A percentile compares a stretch with the other conserved stretches of the same genome.
phyloP scores from a whole-genome alignment of 2,888 invertebrate species.

The Drosophila subquinaria region DNA sequence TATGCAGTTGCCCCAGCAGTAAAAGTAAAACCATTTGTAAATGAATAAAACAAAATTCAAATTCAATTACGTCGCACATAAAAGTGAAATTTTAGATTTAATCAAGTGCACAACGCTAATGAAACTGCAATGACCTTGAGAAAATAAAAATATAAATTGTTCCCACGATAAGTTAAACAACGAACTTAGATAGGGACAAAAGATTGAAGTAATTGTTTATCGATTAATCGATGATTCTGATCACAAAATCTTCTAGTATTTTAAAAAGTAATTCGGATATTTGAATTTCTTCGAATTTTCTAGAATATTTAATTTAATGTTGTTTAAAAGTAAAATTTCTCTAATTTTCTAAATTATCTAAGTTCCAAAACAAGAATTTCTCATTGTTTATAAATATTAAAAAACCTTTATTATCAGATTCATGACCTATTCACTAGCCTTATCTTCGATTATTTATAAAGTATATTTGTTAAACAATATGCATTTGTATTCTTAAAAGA shows the following conservation, averaged over 20 bases:
- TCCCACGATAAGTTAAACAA: slow-evolving; percentile 2
- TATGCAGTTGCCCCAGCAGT: slow-evolving; percentile 6
- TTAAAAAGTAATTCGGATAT: too few species aligned
- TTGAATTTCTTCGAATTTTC: background rate
- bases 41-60: slow-evolving; percentile 21
- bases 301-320: background rate
- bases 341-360: too few species aligned
- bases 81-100: slow-evolving; percentile 23
- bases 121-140: slow-evolving; percentile 31
- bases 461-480: background rate
- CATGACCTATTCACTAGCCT: slow-evolving; percentile 1
- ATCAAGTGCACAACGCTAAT: slow-evolving; percentile 13
- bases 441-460: slow-evolving; percentile 4
- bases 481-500: background rate
- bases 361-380: too few species aligned
- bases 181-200: background rate
- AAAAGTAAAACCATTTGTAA: slow-evolving; percentile 13
- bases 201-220: background rate
- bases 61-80: slow-evolving; percentile 15
- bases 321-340: background rate
- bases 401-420: background rate
- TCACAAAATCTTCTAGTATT: background rate
- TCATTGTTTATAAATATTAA: background rate
- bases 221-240: background rate
- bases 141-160: slow-evolving; percentile 7